Evolutionary conservation across 2,797 vertebrate genomes (phyloP).

Genomic region (Trachurus trachurus): DNA sequence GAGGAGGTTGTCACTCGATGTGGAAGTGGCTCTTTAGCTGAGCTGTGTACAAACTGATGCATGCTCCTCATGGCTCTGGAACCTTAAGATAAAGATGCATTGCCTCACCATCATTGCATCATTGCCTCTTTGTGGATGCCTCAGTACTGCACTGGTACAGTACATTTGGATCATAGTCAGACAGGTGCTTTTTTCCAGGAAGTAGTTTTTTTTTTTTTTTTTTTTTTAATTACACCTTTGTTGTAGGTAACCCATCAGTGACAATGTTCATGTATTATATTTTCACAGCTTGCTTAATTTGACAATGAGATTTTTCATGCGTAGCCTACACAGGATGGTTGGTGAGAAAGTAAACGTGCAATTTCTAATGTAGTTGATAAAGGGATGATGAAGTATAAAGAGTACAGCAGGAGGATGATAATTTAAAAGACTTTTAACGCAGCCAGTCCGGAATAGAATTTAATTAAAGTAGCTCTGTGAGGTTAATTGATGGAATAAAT

Average conservation of each 20-base stretch:
- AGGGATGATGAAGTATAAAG: slow-evolving; percentile 22
- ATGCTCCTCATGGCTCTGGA: slow-evolving; percentile 23
- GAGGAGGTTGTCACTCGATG: slow-evolving; percentile 19
- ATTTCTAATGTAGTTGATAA: slow-evolving; percentile 15
- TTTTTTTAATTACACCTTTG: slow-evolving; percentile 15
- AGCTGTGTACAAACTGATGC: slow-evolving; percentile 17
- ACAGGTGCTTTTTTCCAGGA: slow-evolving; percentile 25
- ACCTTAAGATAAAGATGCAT: too few relatives aligned
- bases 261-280: neutral
- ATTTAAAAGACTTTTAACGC: slow-evolving; percentile 30
- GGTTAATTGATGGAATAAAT: slow-evolving; percentile 49
- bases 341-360: neutral
- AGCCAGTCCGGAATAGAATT: slow-evolving; percentile 37
- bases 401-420: slow-evolving; percentile 21
- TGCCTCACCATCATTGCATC: too few relatives aligned
- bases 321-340: neutral
- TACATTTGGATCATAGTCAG: slow-evolving; percentile 37
- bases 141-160: slow-evolving; percentile 13
- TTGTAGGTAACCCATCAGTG: neutral
- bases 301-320: neutral
- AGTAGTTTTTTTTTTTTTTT: slow-evolving; percentile 18
- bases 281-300: slow-evolving; percentile 11
- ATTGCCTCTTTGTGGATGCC: too few relatives aligned
- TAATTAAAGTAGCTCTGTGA: slow-evolving; percentile 39
- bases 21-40: slow-evolving; percentile 29